Percentiles rank a stretch among this genome's conserved stretches.
These are phyloP conservation scores for Momotus momota DNA, from an alignment of 2,797 vertebrate species.

Conservation along the genomic window DNA sequence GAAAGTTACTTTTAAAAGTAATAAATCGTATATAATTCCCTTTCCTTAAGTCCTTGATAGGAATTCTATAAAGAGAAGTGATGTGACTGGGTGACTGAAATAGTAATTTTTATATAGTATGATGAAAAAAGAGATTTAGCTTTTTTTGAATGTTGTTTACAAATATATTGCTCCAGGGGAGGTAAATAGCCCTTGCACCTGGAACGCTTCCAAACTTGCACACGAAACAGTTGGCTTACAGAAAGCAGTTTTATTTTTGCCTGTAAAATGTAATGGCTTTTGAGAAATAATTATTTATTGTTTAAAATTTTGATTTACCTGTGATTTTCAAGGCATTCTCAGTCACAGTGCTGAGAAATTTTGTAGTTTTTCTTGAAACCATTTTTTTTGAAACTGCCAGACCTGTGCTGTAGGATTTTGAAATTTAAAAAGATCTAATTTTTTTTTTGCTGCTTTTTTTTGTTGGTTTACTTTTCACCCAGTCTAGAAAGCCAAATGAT, in stretches of 20 bases:
- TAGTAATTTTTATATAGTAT: neutral
- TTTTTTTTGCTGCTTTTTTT: neutral
- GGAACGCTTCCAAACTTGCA: neutral
- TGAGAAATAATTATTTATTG: neutral
- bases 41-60: neutral
- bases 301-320: neutral
- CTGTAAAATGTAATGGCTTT: neutral
- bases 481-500: neutral
- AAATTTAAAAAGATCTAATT: neutral
- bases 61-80: neutral
- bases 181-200: neutral
- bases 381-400: neutral
- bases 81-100: neutral
- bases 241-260: conserved; percentile 12
- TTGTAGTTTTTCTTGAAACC: neutral
- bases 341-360: neutral
- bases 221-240: neutral
- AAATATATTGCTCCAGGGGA: neutral
- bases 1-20: neutral
- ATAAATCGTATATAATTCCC: neutral
- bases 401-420: neutral
- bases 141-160: neutral
- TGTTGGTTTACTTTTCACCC: neutral
- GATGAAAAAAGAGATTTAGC: neutral
- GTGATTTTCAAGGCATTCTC: neutral